Evolutionary conservation across 2,888 invertebrate species (phyloP).

Genomic region (Stenoptilia bipunctidactyla): DNA sequence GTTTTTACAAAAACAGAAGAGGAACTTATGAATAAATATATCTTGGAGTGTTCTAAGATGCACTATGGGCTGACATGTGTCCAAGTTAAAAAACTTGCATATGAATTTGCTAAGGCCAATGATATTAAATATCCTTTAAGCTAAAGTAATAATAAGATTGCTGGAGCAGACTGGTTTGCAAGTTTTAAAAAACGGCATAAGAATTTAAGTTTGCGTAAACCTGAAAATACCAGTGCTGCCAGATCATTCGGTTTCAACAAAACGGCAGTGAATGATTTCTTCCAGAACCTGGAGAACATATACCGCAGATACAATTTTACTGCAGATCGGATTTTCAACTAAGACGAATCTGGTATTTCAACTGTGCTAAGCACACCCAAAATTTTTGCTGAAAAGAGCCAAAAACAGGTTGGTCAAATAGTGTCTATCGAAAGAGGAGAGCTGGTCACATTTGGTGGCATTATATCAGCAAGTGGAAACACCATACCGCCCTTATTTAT

Average conservation of each 20-base stretch:
- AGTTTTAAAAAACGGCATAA: slow-evolving; percentile 6
- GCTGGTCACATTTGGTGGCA: slow-evolving; percentile 29
- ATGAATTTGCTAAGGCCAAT: slow-evolving; percentile 7
- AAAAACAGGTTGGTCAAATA: slow-evolving; percentile 23
- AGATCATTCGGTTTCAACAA: slow-evolving; percentile 5
- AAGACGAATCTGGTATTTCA: slow-evolving; percentile 6
- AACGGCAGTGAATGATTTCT: slow-evolving; percentile 2
- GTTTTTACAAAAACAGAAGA: slow-evolving; percentile 8
- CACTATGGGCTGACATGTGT: slow-evolving; percentile 10
- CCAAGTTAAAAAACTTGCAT: slow-evolving; percentile 8
- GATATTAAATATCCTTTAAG: slow-evolving; percentile 8
- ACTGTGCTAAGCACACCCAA: slow-evolving; percentile 2
- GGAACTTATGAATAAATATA: slow-evolving; percentile 7
- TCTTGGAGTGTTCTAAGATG: slow-evolving; percentile 7
- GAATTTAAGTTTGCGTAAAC: slow-evolving; percentile 10
- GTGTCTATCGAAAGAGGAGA: slow-evolving; percentile 29
- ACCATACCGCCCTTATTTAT: slow-evolving; percentile 28
- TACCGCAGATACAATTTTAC: slow-evolving; percentile 1
- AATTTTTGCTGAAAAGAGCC: slow-evolving; percentile 1
- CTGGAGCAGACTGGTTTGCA: slow-evolving; percentile 12
- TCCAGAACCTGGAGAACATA: neutral
- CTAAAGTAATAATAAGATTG: slow-evolving; percentile 11
- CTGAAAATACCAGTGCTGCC: slow-evolving; percentile 11
- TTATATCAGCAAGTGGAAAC: slow-evolving; percentile 24
- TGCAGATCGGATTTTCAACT: slow-evolving; percentile 7